Percentiles rank a stretch among this genome's conserved stretches.
Evolutionary conservation across 2,888 invertebrate genomes (phyloP).

Genomic region (Norana najaformis): DNA sequence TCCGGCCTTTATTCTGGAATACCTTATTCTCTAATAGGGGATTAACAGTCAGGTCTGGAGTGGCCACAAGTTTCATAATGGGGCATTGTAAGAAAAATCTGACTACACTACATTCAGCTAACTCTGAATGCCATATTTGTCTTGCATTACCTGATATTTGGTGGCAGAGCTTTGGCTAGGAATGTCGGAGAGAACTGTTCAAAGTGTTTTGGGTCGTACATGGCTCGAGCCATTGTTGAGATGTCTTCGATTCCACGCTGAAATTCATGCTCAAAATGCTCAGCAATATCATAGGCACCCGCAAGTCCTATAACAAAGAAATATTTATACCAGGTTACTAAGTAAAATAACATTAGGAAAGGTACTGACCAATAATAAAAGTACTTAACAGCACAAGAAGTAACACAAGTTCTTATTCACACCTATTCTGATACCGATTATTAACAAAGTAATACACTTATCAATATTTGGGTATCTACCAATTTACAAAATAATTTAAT

Average conservation of each 20-base stretch:
- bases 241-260: conserved; percentile 55
- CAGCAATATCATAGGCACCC: conserved; percentile 59
- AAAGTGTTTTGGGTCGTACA: conserved; percentile 58
- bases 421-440: too few relatives aligned
- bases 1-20: too few relatives aligned
- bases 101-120: neutral
- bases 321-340: too few relatives aligned
- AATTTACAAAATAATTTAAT: neutral
- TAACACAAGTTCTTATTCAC: neutral
- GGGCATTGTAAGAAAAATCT: too few relatives aligned
- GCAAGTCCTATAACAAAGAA: conserved; percentile 51
- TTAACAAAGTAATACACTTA: neutral
- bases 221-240: conserved; percentile 55
- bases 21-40: too few relatives aligned
- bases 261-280: conserved; percentile 56
- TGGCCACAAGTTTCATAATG: too few relatives aligned
- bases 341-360: too few relatives aligned
- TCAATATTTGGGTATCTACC: neutral
- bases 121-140: neutral
- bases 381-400: too few relatives aligned
- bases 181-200: conserved; percentile 56
- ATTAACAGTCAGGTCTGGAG: too few relatives aligned
- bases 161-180: conserved; percentile 49
- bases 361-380: too few relatives aligned
- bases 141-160: conserved; percentile 49